Base-by-base conservation (phyloP, 2,888 invertebrate genomes). In the Serripes groenlandicus region DNA sequence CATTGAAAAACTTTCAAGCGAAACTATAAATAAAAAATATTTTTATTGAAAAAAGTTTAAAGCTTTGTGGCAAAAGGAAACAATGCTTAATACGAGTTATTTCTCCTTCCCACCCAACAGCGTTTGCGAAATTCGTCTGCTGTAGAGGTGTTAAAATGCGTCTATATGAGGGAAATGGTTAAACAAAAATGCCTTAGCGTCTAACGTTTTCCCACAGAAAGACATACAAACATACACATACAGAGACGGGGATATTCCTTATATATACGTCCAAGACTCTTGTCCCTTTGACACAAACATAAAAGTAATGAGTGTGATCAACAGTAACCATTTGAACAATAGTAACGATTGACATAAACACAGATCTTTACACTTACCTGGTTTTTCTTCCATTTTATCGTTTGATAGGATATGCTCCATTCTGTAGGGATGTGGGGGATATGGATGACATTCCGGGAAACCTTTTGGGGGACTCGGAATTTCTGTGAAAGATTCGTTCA, bases 371-470 rank as follows among this genome's bases (percentile, higher is more conserved):
- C 2, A 26, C 56, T 62, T 62, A 62, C 62, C 62, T 34, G 9
- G 32, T 34, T 34, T 28, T 2, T 1, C 34, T 21, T 32, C 3
- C 3, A 18, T n/a, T 18, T 28, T 15, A 30, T 62, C 62, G 30
- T 62, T 34, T 62, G 28, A 30, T 32, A 34, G 5, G n/a, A 62
- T 34, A 21, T 62, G 34, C 1, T 62, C 62, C 62, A 62, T 62
- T 34, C 62, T 62, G 62, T 62, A 62, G 7, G 62, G 35, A n/a
- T 32, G 4, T 3, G 52, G 69, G 0, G 69, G 69, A 52, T 69
- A 93, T 32, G 85, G 81, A 15, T 88, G 87, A 68, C 93, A 93
- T 18, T 69, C 75, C 2, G 91, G 93, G 64, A 93, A 92, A 0
- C 86, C 87, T 1, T 71, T 11, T 0, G 93, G 93, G 1, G 89